These are phyloP conservation scores for Gypaetus barbatus DNA, from an alignment of 2,797 vertebrate species.

Conservation along the genomic window DNA sequence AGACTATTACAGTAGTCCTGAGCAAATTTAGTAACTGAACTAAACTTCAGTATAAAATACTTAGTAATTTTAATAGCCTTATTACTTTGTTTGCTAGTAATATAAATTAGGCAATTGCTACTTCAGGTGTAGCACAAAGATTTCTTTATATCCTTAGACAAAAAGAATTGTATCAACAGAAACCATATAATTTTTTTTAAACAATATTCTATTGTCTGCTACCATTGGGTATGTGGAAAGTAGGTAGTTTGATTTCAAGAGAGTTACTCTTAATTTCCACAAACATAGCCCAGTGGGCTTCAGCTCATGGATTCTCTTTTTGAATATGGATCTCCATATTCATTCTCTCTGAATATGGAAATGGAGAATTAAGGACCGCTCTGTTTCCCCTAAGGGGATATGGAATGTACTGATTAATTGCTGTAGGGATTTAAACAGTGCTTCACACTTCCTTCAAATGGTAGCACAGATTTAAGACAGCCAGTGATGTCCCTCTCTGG, in stretches of 20 bases:
- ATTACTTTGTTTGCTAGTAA: background rate
- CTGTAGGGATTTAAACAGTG: background rate
- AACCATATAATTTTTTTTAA: background rate
- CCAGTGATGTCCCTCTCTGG: background rate
- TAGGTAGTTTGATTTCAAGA: background rate
- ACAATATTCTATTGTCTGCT: background rate
- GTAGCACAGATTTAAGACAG: background rate
- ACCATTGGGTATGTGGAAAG: background rate
- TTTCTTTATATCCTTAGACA: background rate
- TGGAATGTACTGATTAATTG: background rate
- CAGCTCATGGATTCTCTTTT: background rate
- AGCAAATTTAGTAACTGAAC: background rate
- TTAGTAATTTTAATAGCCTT: background rate
- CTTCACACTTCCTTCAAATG: background rate
- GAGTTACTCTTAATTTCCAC: background rate
- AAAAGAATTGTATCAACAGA: background rate
- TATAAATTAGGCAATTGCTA: background rate
- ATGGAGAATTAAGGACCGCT: background rate
- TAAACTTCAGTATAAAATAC: background rate
- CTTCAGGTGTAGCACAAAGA: background rate
- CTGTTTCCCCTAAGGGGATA: background rate
- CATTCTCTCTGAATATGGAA: background rate
- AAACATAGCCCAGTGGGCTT: background rate
- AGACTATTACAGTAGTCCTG: background rate
- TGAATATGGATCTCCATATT: background rate